phyloP scores from a whole-genome alignment of 2,797 vertebrate species.

The Darevskia nairensis region DNA sequence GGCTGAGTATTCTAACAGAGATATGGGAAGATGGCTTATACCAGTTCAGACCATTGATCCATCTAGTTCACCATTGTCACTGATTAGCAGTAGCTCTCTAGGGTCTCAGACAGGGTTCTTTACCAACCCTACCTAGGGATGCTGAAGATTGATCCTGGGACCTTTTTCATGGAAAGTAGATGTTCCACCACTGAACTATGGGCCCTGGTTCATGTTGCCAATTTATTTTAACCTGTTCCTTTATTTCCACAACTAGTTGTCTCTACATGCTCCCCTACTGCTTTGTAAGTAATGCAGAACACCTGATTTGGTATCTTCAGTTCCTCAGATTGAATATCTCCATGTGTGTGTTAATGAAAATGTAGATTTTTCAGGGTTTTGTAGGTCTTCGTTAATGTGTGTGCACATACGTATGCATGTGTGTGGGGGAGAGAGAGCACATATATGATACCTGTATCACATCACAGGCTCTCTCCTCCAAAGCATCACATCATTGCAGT shows the following conservation, averaged over 20 bases:
- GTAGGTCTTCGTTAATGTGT: background rate
- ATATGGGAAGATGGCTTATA: too few relatives aligned
- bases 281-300: background rate
- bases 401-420: too few relatives aligned
- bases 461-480: background rate
- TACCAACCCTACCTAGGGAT: too few relatives aligned
- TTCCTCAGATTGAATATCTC: background rate
- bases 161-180: too few relatives aligned
- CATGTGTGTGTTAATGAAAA: background rate
- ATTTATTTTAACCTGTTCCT: background rate
- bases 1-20: too few relatives aligned
- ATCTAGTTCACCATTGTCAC: too few relatives aligned
- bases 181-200: background rate
- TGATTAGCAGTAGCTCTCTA: too few relatives aligned
- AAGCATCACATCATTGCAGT: slow-evolving; percentile 24
- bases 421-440: background rate
- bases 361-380: background rate
- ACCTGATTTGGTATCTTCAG: too few relatives aligned
- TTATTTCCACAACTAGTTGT: background rate
- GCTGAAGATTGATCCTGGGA: too few relatives aligned
- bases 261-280: background rate
- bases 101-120: too few relatives aligned
- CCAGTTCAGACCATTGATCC: too few relatives aligned
- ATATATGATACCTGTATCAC: background rate
- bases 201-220: background rate